Conservation (phyloP, 2,888 invertebrate species). For the Philaethria dido region DNA sequence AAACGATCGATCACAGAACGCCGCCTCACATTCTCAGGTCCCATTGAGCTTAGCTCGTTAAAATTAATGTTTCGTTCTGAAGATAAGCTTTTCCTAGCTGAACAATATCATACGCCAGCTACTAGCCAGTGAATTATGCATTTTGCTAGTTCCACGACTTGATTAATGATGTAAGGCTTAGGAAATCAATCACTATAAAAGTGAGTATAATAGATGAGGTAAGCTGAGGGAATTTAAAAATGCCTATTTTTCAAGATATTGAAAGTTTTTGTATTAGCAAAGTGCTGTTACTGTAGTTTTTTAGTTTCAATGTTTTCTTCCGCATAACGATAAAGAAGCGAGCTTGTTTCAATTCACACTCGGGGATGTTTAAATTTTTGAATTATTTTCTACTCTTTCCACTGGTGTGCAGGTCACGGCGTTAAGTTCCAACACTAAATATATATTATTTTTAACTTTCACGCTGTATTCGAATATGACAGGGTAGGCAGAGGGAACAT, state of each 20-base stretch:
- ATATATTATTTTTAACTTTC: too few species aligned
- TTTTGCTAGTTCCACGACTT: conserved; percentile 32
- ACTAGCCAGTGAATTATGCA: conserved; percentile 38
- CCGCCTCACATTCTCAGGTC: conserved; percentile 32
- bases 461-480: too few species aligned
- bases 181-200: conserved; percentile 19
- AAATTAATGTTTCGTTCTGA: conserved; percentile 44
- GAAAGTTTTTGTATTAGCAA: not conserved
- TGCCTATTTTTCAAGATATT: not conserved
- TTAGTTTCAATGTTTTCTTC: too few species aligned
- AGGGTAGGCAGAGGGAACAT: too few species aligned
- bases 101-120: conserved; percentile 26
- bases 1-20: conserved; percentile 29
- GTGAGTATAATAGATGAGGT: not conserved
- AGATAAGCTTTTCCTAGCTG: conserved; percentile 35
- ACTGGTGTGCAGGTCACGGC: too few species aligned
- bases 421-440: too few species aligned
- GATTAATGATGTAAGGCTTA: conserved; percentile 32
- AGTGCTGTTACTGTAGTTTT: not conserved
- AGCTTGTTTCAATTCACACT: too few species aligned
- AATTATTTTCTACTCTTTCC: too few species aligned
- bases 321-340: too few species aligned
- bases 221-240: not conserved
- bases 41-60: conserved; percentile 40
- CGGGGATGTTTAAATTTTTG: too few species aligned